Conservation (phyloP, 2,888 invertebrate species). For the Drymonia ruficornis region DNA sequence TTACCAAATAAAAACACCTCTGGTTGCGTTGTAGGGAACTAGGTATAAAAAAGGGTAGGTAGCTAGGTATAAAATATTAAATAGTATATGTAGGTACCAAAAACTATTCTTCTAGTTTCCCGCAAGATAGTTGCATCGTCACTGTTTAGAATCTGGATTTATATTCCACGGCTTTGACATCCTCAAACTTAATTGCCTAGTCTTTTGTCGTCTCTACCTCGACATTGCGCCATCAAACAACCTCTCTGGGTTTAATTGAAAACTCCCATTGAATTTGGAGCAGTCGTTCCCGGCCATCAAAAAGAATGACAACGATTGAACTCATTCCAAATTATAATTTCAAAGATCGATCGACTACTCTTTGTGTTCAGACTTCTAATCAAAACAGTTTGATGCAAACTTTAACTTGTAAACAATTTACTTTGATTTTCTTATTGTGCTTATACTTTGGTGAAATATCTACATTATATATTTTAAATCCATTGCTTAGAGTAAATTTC, state of each 20-base stretch:
- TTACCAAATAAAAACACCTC: too few species aligned
- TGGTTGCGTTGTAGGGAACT: too few species aligned
- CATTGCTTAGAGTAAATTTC: not conserved
- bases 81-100: too few species aligned
- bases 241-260: conserved; percentile 53
- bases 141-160: conserved; percentile 1
- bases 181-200: conserved; percentile 52
- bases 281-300: conserved; percentile 33
- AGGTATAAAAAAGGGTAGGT: too few species aligned
- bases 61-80: too few species aligned
- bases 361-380: conserved; percentile 30
- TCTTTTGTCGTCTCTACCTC: conserved; percentile 46
- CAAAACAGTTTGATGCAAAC: conserved; percentile 24
- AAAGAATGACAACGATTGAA: conserved; percentile 44
- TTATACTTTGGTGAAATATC: conserved; percentile 5
- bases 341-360: conserved; percentile 27
- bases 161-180: conserved; percentile 25
- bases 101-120: too few species aligned
- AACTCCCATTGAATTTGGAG: conserved; percentile 42
- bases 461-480: too few species aligned
- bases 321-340: conserved; percentile 43
- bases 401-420: conserved; percentile 16
- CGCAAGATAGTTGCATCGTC: not conserved
- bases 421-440: not conserved
- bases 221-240: conserved; percentile 40